A percentile compares a stretch with the other conserved stretches of the same genome.
These are phyloP conservation scores for Pelagia noctiluca DNA, from an alignment of 30 jellyfish, hydroid and myxozoan species.

Conservation along the genomic window DNA sequence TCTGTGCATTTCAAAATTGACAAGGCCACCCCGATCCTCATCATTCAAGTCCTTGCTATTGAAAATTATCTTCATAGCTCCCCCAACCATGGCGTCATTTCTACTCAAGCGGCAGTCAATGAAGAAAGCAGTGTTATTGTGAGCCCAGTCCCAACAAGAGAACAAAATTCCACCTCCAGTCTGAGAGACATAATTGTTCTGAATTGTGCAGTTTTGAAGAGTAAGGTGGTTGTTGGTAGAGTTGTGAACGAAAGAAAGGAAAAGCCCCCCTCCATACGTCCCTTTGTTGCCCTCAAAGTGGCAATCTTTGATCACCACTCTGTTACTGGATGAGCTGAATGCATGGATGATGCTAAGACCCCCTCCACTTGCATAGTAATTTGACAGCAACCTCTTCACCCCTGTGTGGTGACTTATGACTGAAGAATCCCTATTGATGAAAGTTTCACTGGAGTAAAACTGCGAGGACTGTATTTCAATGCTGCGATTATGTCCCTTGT, in stretches of 20 bases:
- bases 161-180: constrained; percentile 68
- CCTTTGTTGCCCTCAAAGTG: constrained; percentile 51
- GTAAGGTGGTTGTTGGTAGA: constrained; percentile 26
- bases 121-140: constrained; percentile 14
- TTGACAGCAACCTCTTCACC: constrained; percentile 48
- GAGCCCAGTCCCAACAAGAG: constrained; percentile 78
- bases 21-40: constrained; percentile 38
- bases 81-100: constrained; percentile 76
- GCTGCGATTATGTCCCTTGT: constrained; percentile 11
- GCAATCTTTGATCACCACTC: constrained; percentile 35
- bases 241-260: constrained; percentile 60
- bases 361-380: constrained; percentile 78
- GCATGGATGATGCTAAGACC: constrained; percentile 67
- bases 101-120: constrained; percentile 12
- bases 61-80: constrained; percentile 65
- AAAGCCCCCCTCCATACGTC: constrained; percentile 78
- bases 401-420: constrained; percentile 62
- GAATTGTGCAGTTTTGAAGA: constrained; percentile 23
- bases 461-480: constrained; percentile 34
- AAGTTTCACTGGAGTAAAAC: constrained; percentile 29
- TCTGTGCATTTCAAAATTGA: constrained; percentile 47
- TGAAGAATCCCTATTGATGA: constrained; percentile 21
- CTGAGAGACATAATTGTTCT: constrained; percentile 47
- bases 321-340: constrained; percentile 36
- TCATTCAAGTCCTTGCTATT: constrained; percentile 51